Evolutionary conservation across 2,888 invertebrate genomes (phyloP), one percentile per base, ranked within the genome.

Genomic region (Thereva nobilitata): DNA sequence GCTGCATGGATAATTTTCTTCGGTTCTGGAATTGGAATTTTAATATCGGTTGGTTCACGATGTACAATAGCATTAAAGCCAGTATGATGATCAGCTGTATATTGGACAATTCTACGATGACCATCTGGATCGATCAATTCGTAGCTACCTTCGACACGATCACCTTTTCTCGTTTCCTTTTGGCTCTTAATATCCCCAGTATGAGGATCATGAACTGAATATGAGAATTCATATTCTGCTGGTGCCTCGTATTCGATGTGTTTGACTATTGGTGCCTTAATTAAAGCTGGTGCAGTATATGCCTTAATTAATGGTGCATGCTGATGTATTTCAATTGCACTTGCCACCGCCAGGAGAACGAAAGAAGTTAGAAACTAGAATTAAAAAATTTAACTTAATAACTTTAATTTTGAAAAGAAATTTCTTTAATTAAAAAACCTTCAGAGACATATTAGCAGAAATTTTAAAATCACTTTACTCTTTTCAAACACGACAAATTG

Each of bases 21-120:
- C 0, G 72, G 74, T 50, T 74, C 74, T 0, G 78, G 78, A 57
- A 73, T 52, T n/a, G 75, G 75, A 7, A 79, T 76, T 68, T 78
- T 78, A 44, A 77, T 77, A 56, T 76, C 71, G 2, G 80, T 80
- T n/a, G 83, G 82, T 72, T 83, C 83, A 49, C 82, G 83, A 68
- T 79, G 80, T 1, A 84, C 84, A 49, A 83, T 74, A 4, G 84
- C 84, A 73, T 84, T 83, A 77, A 85, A 85, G 64, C 84, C 84
- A 68, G 76, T 82, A 71, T 82, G 81, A 9, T 80, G 77, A 73
- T 84, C 84, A 40, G 84, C 82, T 65, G 80, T 80, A 76, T 85
- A 85, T 37, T 83, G 81, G n/a, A 85, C 85, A 45, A 80, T 78
- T 68, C 85, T 81, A 64, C 78, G 79, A 72, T 80, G 79, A 44